These are phyloP conservation scores for Ptilorrhoa leucosticta DNA, from an alignment of 2,113 vertebrate genomes.

Conservation along the genomic window DNA sequence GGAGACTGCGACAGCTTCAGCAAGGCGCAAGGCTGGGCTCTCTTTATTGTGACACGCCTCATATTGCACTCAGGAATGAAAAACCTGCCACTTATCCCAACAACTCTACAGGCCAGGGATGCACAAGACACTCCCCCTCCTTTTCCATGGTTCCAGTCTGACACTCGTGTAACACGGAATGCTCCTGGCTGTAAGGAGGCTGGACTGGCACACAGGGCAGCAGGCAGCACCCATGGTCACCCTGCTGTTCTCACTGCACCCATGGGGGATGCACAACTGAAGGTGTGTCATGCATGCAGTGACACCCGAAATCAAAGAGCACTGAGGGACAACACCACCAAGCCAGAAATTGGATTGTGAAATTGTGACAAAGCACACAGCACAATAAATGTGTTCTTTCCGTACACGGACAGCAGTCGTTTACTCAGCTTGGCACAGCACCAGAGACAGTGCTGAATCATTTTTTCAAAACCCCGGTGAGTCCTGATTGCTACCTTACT, in stretches of 20 bases:
- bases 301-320: not conserved
- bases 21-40: not conserved
- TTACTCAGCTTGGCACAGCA: not conserved
- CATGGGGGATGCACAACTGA: rapidly evolving
- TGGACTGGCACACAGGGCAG: not conserved
- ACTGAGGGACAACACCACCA: rapidly evolving
- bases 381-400: not conserved
- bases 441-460: not conserved
- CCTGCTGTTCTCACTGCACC: not conserved
- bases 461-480: not conserved
- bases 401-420: rapidly evolving
- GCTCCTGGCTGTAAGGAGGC: not conserved
- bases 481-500: not conserved
- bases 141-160: not conserved
- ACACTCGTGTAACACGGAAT: rapidly evolving
- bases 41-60: not conserved
- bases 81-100: not conserved
- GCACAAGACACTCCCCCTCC: not conserved
- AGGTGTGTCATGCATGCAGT: not conserved
- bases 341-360: not conserved
- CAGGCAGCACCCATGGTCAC: not conserved
- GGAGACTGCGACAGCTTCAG: not conserved
- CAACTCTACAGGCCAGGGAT: not conserved
- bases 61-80: not conserved
- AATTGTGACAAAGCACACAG: not conserved